phyloP scores from a whole-genome alignment of 1,140 invertebrate species.

The Zaprionus capensis region DNA sequence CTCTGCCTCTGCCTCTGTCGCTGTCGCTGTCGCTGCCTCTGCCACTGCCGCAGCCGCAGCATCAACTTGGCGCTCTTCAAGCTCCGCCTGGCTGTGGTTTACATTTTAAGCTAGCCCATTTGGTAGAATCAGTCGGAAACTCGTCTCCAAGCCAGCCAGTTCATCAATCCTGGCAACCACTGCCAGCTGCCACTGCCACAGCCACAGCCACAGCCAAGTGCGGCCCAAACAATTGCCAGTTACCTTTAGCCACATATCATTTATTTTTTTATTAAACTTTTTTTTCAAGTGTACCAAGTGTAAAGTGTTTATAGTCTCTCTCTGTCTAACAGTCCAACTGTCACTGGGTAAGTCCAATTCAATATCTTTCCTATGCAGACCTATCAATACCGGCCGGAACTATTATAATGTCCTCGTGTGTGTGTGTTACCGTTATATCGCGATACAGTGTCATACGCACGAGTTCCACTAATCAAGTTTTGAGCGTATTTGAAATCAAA shows the following conservation, averaged over 20 bases:
- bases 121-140: slow-evolving; percentile 76
- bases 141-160: slow-evolving; percentile 73
- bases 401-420: background rate
- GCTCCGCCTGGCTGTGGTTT: slow-evolving; percentile 71
- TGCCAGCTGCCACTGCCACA: too few species aligned
- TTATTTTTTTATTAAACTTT: background rate
- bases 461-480: slow-evolving; percentile 81
- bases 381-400: slow-evolving; percentile 2
- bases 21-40: background rate
- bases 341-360: slow-evolving; percentile 5
- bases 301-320: background rate
- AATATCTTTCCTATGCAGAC: background rate
- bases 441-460: slow-evolving; percentile 45
- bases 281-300: slow-evolving; percentile 9
- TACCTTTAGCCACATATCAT: background rate
- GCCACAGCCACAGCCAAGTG: background rate
- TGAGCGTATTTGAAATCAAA: slow-evolving; percentile 68
- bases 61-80: slow-evolving; percentile 38
- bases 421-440: background rate
- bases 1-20: slow-evolving; percentile 23
- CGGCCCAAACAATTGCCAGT: background rate
- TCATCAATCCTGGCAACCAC: slow-evolving; percentile 38
- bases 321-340: background rate
- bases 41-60: slow-evolving; percentile 10
- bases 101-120: slow-evolving; percentile 70